These are phyloP conservation scores for Perca schrenkii DNA, from an alignment of 2,113 vertebrate genomes.

Conservation along the genomic window DNA sequence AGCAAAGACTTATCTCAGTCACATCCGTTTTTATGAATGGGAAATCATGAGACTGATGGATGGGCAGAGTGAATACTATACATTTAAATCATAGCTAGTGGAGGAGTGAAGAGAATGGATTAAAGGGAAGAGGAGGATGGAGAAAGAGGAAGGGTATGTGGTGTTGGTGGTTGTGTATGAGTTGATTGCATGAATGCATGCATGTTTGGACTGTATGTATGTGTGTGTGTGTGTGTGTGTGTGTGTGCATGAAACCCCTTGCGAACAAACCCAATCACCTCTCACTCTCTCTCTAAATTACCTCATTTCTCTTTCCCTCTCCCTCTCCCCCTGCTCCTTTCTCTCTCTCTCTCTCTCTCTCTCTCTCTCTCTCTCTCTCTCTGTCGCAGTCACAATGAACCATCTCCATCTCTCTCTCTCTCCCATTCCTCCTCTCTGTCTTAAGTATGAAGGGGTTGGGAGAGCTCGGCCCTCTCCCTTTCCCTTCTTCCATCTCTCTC, in stretches of 20 bases:
- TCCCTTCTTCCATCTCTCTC: constrained; percentile 75
- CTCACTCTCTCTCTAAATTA: constrained; percentile 64
- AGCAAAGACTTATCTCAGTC: constrained; percentile 16
- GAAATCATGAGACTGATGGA: constrained; percentile 59
- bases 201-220: constrained; percentile 33
- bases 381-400: constrained; percentile 82
- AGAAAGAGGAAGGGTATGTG: constrained; percentile 12
- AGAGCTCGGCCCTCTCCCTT: constrained; percentile 84
- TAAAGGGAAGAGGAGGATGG: constrained; percentile 14
- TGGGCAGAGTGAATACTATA: constrained; percentile 41
- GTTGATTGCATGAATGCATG: constrained; percentile 23
- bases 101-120: neutral
- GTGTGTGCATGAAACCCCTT: constrained; percentile 41
- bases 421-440: constrained; percentile 80
- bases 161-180: constrained; percentile 15
- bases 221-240: neutral
- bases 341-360: constrained; percentile 55
- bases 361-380: constrained; percentile 66
- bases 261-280: constrained; percentile 71
- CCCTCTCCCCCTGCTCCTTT: constrained; percentile 70
- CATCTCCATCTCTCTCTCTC: constrained; percentile 77
- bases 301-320: constrained; percentile 72
- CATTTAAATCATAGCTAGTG: constrained; percentile 38
- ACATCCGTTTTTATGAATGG: constrained; percentile 79
- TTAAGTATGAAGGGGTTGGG: constrained; percentile 89